A percentile compares a stretch with the other conserved stretches of the same genome.
These are phyloP conservation scores for Anguilla anguilla DNA, from an alignment of 2,797 vertebrate species.

Conservation along the genomic window DNA sequence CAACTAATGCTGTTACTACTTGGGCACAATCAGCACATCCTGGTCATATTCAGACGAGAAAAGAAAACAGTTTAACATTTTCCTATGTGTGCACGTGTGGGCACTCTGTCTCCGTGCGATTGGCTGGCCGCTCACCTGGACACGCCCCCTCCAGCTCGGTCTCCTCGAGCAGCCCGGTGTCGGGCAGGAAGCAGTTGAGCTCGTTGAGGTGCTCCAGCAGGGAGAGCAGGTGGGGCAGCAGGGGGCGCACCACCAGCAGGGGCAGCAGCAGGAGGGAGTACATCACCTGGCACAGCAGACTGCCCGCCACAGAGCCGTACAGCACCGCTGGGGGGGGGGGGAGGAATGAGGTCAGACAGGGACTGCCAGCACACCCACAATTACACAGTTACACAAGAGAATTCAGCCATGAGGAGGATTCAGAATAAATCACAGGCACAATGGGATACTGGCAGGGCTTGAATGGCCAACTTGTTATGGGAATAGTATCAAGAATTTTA, in stretches of 20 bases:
- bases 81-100: no score
- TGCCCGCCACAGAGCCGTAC: constrained; percentile 77
- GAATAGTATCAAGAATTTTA: background rate
- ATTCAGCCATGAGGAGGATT: background rate
- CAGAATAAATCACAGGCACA: background rate
- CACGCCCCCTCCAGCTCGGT: constrained; percentile 62
- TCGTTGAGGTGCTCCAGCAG: constrained; percentile 77
- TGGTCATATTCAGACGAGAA: background rate
- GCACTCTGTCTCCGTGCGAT: background rate
- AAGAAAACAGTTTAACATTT: no score
- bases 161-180: constrained; percentile 69
- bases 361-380: background rate
- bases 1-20: background rate
- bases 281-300: constrained; percentile 77
- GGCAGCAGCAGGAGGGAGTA: constrained; percentile 79
- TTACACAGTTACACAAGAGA: background rate
- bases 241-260: constrained; percentile 69
- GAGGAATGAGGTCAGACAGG: background rate
- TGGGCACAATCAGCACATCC: background rate
- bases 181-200: constrained; percentile 75
- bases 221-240: constrained; percentile 72
- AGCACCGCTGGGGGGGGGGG: constrained; percentile 65
- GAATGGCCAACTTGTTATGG: background rate
- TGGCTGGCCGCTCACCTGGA: constrained; percentile 53
- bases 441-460: background rate